These are phyloP conservation scores for Lepidochitona cinerea DNA, from an alignment of 2,888 invertebrate genomes.

Conservation along the genomic window DNA sequence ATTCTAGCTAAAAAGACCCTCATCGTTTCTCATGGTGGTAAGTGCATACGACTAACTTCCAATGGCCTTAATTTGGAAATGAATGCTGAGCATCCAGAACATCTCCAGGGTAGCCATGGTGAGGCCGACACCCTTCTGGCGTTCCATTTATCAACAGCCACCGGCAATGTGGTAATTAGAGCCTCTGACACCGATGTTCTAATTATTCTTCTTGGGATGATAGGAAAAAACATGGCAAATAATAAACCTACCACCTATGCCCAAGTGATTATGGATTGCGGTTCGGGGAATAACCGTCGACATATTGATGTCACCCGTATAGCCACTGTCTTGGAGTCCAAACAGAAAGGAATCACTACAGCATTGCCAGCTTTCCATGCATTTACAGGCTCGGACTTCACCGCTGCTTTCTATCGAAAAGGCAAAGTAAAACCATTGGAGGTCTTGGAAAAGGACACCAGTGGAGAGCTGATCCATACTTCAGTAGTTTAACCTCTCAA, in stretches of 20 bases:
- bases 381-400: slow-evolving; percentile 10
- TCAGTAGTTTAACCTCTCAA: not conserved
- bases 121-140: no score
- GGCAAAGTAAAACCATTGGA: slow-evolving; percentile 8
- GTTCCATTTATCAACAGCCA: no score
- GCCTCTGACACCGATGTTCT: no score
- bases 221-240: no score
- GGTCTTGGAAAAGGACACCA: slow-evolving; percentile 4
- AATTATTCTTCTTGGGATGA: no score
- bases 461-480: not conserved
- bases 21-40: slow-evolving; percentile 9
- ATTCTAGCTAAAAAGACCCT: slow-evolving; percentile 11
- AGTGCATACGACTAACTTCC: no score
- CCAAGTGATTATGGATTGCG: slow-evolving; percentile 12
- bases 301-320: not conserved
- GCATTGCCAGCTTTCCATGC: slow-evolving; percentile 14
- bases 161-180: no score
- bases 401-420: slow-evolving; percentile 13
- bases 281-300: slow-evolving; percentile 4
- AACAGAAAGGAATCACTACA: slow-evolving; percentile 7
- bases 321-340: not conserved
- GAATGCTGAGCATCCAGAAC: no score
- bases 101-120: no score
- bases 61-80: no score
- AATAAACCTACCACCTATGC: no score